These are phyloP conservation scores for Phaedon cochleariae DNA, from an alignment of 2,888 invertebrate genomes.

Conservation along the genomic window DNA sequence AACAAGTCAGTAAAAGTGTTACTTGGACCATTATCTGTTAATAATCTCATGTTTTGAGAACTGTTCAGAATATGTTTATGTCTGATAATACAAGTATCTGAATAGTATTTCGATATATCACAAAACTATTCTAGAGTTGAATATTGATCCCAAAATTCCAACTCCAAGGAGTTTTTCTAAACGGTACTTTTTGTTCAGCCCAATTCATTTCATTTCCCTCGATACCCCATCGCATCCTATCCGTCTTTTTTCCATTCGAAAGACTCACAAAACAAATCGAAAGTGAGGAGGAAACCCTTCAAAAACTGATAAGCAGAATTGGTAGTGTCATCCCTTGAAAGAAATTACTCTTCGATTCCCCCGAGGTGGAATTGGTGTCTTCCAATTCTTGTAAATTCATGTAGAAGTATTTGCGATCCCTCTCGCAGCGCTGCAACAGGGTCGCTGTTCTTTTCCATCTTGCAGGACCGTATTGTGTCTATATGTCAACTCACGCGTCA, in stretches of 20 bases:
- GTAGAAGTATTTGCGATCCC: constrained; percentile 37
- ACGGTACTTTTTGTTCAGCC: background rate
- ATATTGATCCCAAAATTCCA: no score
- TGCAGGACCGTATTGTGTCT: constrained; percentile 20
- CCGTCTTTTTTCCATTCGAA: constrained; percentile 20
- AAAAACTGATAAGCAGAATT: constrained; percentile 59
- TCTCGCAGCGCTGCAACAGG: constrained; percentile 36
- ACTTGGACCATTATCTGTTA: no score
- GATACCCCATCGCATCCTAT: background rate
- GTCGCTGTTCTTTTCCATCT: constrained; percentile 14
- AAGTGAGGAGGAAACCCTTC: constrained; percentile 32
- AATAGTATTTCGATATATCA: no score
- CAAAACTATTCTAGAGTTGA: no score
- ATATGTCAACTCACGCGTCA: no score
- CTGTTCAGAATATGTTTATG: no score
- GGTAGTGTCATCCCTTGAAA: constrained; percentile 55
- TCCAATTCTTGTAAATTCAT: constrained; percentile 49
- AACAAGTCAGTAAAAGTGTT: no score
- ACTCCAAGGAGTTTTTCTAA: background rate
- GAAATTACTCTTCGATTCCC: constrained; percentile 56
- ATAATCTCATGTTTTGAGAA: no score
- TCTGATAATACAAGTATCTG: no score
- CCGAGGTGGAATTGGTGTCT: constrained; percentile 56
- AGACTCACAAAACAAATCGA: constrained; percentile 24
- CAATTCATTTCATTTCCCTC: background rate